These are phyloP conservation scores for Meloidogyne floridensis DNA, from an alignment of 1,140 invertebrate genomes.

Conservation along the genomic window DNA sequence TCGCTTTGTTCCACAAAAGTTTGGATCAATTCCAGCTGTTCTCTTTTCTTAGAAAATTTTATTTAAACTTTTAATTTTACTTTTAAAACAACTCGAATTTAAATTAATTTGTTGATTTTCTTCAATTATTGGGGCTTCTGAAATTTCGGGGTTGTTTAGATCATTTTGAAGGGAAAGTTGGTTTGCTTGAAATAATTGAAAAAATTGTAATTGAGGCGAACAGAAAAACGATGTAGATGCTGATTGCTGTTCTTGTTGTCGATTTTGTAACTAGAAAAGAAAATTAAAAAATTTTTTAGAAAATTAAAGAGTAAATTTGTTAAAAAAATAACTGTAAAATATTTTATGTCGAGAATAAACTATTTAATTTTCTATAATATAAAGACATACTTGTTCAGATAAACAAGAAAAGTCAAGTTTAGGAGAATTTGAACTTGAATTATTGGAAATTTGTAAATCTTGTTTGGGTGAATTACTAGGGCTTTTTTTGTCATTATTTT, in stretches of 20 bases:
- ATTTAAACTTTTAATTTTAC: neutral
- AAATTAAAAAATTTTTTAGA: too few species aligned
- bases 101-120: neutral
- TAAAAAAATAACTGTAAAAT: too few species aligned
- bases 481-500: too few species aligned
- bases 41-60: neutral
- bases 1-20: slow-evolving; percentile 40
- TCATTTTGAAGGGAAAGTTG: neutral
- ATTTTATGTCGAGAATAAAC: too few species aligned
- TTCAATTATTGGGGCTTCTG: neutral
- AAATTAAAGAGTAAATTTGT: too few species aligned
- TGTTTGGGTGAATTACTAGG: too few species aligned
- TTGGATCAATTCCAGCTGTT: neutral
- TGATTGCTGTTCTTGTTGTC: neutral
- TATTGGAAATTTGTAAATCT: too few species aligned
- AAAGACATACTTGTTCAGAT: too few species aligned
- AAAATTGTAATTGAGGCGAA: neutral
- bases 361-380: too few species aligned
- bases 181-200: neutral
- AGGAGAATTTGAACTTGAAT: too few species aligned
- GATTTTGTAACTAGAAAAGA: neutral
- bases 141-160: neutral
- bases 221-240: neutral
- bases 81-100: neutral
- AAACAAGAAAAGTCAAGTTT: too few species aligned